Evolutionary conservation across 2,113 vertebrate species (phyloP).

Genomic region (Cairina moschata): DNA sequence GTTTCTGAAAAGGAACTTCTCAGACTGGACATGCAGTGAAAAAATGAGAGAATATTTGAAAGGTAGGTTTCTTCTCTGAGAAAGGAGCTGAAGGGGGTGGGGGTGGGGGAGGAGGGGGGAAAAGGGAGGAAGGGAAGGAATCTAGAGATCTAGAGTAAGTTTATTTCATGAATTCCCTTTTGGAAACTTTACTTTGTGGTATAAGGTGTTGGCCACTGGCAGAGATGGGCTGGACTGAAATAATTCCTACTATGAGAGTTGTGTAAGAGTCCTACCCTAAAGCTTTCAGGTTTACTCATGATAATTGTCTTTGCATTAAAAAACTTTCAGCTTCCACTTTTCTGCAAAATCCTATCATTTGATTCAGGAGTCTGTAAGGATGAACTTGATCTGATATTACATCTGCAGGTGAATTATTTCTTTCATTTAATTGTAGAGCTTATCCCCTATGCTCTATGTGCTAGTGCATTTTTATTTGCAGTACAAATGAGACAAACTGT

Average conservation of each 20-base stretch:
- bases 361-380: background rate
- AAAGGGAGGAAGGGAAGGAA: too few species aligned
- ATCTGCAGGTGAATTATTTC: background rate
- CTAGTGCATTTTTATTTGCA: background rate
- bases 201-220: background rate
- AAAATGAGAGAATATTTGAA: background rate
- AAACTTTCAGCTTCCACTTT: background rate
- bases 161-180: background rate
- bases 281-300: background rate
- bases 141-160: background rate
- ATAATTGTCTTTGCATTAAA: background rate
- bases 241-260: background rate
- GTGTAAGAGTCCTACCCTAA: background rate
- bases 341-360: background rate
- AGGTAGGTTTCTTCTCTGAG: background rate
- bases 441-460: background rate
- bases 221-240: background rate
- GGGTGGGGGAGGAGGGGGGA: too few species aligned
- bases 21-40: accelerated
- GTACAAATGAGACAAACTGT: background rate
- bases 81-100: background rate
- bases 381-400: background rate
- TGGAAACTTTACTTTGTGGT: background rate
- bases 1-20: background rate
- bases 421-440: background rate